These are phyloP conservation scores for Miltochrista miniata DNA, from an alignment of 2,888 invertebrate genomes.

Conservation along the genomic window DNA sequence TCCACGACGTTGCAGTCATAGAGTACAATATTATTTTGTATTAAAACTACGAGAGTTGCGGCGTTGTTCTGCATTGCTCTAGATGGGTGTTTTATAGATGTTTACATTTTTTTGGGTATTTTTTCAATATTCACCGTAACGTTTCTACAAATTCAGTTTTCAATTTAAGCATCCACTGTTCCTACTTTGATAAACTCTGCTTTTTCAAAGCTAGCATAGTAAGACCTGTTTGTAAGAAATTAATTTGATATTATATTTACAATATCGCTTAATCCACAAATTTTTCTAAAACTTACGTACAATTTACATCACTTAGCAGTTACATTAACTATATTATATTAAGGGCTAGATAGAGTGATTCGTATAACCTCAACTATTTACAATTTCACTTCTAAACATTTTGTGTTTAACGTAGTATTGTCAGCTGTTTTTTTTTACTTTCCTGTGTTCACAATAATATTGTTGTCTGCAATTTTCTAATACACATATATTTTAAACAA, in stretches of 20 bases:
- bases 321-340: slow-evolving; percentile 46
- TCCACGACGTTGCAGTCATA: no score
- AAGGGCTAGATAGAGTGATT: slow-evolving; percentile 73
- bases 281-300: slow-evolving; percentile 60
- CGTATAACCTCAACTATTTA: slow-evolving; percentile 74
- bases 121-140: neutral
- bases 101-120: neutral
- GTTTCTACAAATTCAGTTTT: neutral
- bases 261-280: slow-evolving; percentile 52
- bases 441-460: slow-evolving; percentile 60
- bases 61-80: no score
- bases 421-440: slow-evolving; percentile 72
- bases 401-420: slow-evolving; percentile 79
- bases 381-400: slow-evolving; percentile 59
- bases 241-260: slow-evolving; percentile 61
- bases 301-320: slow-evolving; percentile 69
- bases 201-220: neutral
- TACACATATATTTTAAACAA: slow-evolving; percentile 44
- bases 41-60: no score
- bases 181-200: neutral
- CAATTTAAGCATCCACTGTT: neutral
- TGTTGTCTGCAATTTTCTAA: slow-evolving; percentile 42
- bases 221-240: slow-evolving; percentile 36
- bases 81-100: neutral
- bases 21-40: no score